Conservation (phyloP, 1,140 invertebrate species). For the Cotesia vestalis region DNA sequence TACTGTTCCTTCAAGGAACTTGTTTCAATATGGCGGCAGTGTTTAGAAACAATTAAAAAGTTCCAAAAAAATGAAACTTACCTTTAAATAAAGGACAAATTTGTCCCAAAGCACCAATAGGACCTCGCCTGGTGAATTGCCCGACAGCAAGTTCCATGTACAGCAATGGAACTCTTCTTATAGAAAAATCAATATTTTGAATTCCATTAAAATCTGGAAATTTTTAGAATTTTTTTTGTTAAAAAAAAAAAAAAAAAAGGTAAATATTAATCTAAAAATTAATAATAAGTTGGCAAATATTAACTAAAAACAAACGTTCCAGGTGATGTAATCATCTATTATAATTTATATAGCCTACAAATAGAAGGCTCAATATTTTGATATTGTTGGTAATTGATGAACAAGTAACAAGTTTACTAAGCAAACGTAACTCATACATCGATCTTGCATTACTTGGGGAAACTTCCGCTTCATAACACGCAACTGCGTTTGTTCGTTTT, state of each 20-base stretch:
- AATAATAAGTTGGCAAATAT: not conserved
- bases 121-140: slow-evolving; percentile 82
- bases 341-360: too few species aligned
- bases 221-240: too few species aligned
- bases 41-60: not conserved
- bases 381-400: slow-evolving; percentile 1
- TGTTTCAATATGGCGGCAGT: too few species aligned
- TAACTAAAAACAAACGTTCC: not conserved
- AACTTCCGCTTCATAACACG: slow-evolving; percentile 19
- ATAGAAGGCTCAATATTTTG: too few species aligned
- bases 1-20: not conserved
- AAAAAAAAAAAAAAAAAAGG: slow-evolving; percentile 49
- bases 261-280: not conserved
- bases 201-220: too few species aligned
- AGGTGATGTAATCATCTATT: slow-evolving; percentile 1
- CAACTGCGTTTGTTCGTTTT: slow-evolving; percentile 6
- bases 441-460: not conserved
- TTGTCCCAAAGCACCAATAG: slow-evolving; percentile 83
- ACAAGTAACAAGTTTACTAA: not conserved
- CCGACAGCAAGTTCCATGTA: slow-evolving; percentile 86
- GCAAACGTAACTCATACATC: not conserved
- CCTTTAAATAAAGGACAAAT: slow-evolving; percentile 88
- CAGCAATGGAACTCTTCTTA: slow-evolving; percentile 83
- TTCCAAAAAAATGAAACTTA: slow-evolving; percentile 53
- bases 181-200: too few species aligned